phyloP scores from a whole-genome alignment of 2,113 vertebrate genomes.

The Tragelaphus strepsiceros region DNA sequence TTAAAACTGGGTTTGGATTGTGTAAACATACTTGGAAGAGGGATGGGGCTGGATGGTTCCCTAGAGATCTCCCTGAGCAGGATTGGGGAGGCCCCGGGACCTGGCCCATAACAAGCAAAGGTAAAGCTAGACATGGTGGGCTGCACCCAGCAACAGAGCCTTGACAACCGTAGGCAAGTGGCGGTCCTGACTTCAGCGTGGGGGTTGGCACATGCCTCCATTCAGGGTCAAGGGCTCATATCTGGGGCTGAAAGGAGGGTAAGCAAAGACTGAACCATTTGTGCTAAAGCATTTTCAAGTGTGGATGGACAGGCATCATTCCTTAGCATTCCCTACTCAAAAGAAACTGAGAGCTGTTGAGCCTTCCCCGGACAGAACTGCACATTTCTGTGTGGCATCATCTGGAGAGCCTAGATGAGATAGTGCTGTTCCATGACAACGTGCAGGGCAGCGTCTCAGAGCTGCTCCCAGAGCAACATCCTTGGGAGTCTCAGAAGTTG shows the following conservation, averaged over 20 bases:
- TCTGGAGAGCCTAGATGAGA: neutral
- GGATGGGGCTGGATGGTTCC: neutral
- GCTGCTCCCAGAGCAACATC: neutral
- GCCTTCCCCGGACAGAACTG: neutral
- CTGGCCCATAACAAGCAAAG: no score
- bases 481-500: neutral
- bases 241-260: neutral
- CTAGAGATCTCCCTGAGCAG: neutral
- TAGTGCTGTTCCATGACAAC: fast-evolving
- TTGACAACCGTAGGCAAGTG: no score
- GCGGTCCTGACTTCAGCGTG: neutral
- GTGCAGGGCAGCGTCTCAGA: no score
- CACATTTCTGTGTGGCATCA: fast-evolving
- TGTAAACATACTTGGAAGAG: no score
- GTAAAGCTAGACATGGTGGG: neutral
- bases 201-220: neutral
- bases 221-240: neutral
- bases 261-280: neutral
- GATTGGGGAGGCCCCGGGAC: neutral
- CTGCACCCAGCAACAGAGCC: no score
- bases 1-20: neutral
- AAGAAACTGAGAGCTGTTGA: no score
- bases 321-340: neutral
- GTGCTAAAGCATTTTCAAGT: neutral
- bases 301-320: neutral